These are phyloP conservation scores for Luscinia luscinia DNA, from an alignment of 2,797 vertebrate genomes.

Conservation along the genomic window DNA sequence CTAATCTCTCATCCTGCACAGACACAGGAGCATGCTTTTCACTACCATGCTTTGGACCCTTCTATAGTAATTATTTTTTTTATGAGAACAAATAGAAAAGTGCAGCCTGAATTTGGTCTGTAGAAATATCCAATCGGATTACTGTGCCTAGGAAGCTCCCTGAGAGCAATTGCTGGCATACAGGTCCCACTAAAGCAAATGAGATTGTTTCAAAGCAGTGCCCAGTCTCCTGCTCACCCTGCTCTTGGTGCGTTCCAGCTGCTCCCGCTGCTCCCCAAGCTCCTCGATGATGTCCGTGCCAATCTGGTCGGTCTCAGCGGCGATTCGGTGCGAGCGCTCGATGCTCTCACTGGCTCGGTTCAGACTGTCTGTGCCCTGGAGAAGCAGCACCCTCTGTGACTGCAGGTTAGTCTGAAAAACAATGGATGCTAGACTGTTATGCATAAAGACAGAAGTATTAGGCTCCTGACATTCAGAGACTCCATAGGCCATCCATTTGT, in stretches of 20 bases:
- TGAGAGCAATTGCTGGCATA: rapidly evolving
- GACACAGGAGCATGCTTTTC: neutral
- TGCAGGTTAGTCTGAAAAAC: constrained; percentile 85
- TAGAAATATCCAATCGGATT: rapidly evolving
- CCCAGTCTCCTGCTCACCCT: constrained; percentile 80
- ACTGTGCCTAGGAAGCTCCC: neutral
- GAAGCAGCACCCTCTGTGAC: constrained; percentile 89
- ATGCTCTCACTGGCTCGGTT: constrained; percentile 91
- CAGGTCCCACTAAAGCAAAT: neutral
- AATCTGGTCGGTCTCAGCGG: constrained; percentile 90
- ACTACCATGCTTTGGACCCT: neutral
- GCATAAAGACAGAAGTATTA: neutral
- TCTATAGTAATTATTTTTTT: neutral
- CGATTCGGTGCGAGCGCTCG: constrained; percentile 91
- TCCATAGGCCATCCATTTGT: neutral
- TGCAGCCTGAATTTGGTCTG: neutral
- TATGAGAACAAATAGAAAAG: neutral
- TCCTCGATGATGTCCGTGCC: constrained; percentile 95
- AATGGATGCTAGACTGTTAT: neutral
- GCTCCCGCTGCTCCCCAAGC: constrained; percentile 93
- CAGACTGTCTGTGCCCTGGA: constrained; percentile 91
- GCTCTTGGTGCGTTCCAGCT: constrained; percentile 90
- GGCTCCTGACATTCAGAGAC: neutral
- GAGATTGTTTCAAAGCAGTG: neutral
- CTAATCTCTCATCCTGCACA: neutral